phyloP scores from a whole-genome alignment of 2,113 vertebrate genomes.

The Glaucomys volans region DNA sequence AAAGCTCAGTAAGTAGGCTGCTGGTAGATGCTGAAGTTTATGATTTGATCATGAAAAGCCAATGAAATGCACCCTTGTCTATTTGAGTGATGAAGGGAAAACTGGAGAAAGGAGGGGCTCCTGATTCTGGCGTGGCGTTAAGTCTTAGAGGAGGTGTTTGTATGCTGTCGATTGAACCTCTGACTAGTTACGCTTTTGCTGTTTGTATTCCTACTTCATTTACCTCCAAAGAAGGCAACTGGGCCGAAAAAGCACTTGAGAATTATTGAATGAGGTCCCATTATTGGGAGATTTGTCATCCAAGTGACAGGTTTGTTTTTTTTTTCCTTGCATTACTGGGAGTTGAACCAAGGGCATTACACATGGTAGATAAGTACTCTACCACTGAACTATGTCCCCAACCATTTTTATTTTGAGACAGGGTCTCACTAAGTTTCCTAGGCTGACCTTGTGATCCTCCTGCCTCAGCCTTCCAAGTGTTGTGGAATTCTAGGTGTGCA shows the following conservation, averaged over 20 bases:
- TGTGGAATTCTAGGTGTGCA: not conserved
- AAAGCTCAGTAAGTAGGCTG: constrained; percentile 86
- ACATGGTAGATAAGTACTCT: no score
- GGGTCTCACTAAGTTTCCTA: not conserved
- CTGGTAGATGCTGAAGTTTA: not conserved
- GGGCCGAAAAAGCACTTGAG: not conserved
- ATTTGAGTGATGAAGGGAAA: not conserved
- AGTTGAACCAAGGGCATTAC: not conserved
- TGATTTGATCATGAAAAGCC: not conserved
- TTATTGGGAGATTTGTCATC: not conserved
- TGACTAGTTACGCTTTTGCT: not conserved
- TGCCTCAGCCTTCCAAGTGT: not conserved
- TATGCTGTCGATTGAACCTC: not conserved
- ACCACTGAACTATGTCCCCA: no score
- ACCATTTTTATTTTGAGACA: no score
- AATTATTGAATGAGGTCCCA: not conserved
- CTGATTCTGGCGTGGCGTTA: not conserved
- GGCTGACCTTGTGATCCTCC: not conserved
- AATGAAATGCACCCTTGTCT: not conserved
- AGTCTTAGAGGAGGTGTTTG: not conserved
- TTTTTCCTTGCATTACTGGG: not conserved
- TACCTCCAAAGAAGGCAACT: not conserved
- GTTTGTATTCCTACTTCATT: not conserved
- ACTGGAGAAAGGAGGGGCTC: not conserved
- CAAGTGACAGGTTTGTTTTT: not conserved